Evolutionary conservation across 2,888 invertebrate species (phyloP), one percentile per base, ranked within the genome.

Genomic region (Cotesia congregata): DNA sequence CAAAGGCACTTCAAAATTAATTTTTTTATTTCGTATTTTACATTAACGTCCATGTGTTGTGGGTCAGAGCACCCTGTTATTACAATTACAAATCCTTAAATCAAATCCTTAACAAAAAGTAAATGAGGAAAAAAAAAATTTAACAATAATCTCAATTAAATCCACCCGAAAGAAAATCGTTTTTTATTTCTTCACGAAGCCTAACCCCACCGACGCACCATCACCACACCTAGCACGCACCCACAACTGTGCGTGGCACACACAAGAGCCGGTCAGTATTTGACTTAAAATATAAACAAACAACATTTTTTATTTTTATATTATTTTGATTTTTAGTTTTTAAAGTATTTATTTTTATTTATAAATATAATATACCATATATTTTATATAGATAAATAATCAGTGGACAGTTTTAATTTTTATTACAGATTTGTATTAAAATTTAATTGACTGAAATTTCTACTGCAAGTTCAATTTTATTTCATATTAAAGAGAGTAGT

Each of bases 1-100:
- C n/a, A 72, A 15, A 64, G 17, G 12, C 40, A 15, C 50, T 38
- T 64, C 6, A n/a, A 75, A 75, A 74, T 74, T 77, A 61, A 65
- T 64, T 67, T 75, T 75, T 73, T 78, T 73, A 41, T 64, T 50
- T 72, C 61, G 72, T 38, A 59, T 12, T 77, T 64, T 60, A 69
- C 75, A 78, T 83, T 82, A 83, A 88, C 87, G 89, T 89, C 89
- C 89, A 89, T 89, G 89, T 89, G 89, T 89, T 89, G 88, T 89
- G 89, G 89, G 89, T 89, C 89, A 89, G 89, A 89, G 89, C 89
- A 88, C 88, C 89, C 89, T 88, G 82, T 82, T 83, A 79, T 78
- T 80, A 77, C 79, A 80, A 78, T 80, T 70, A 77, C 74, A 74
- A 61, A 75, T 75, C 72, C 70, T 67, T 39, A 74, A 67, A 74